Evolutionary conservation across 2,888 invertebrate genomes (phyloP), one percentile per base, ranked within the genome.

Genomic region (Erannis defoliaria): DNA sequence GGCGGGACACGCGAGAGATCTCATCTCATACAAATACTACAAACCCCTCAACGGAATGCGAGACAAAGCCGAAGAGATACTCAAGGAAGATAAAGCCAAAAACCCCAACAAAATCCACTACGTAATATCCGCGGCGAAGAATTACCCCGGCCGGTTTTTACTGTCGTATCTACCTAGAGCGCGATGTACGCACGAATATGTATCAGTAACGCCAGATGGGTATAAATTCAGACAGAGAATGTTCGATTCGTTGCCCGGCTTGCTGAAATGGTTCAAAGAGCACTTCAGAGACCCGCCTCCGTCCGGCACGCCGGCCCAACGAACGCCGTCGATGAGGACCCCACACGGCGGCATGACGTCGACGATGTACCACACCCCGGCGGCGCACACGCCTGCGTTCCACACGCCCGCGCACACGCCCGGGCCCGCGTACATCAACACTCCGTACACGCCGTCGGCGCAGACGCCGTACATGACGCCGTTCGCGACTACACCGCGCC

Each of bases 261-360:
- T 99, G 61, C 94, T 99, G 76, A 96, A 97, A 64, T 99, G 99
- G 99, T 99, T 99, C 89, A 99, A 99, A 83, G 98, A 98, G 86
- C 98, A 99, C 85, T 99, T 98, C 93, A 94, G 98, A 69, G 99
- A 99, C 79, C 97, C 98, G 0, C 94, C 97, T 49, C 97, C 97
- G 0, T 94, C 94, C 5, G 94, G 94, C 19, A 97, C 97, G 5
- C 96, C 90, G 0, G 82, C 97, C 0, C 93, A 96, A 23, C 96
- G 97, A 0, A 95, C 95, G 5, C 94, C 94, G 4, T 96, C 96
- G 0, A 94, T 95, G 0, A 95, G 96, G 55, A 97, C 97, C 9
- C 96, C 96, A 0, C 94, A 96, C 68, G 93, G 93, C 29, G 87
- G 86, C 2, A 81, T 93, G 69, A 89, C 94, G 16, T 82, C 89